phyloP scores from a whole-genome alignment of 2,888 invertebrate species.

The Microctonus aethiopoides region DNA sequence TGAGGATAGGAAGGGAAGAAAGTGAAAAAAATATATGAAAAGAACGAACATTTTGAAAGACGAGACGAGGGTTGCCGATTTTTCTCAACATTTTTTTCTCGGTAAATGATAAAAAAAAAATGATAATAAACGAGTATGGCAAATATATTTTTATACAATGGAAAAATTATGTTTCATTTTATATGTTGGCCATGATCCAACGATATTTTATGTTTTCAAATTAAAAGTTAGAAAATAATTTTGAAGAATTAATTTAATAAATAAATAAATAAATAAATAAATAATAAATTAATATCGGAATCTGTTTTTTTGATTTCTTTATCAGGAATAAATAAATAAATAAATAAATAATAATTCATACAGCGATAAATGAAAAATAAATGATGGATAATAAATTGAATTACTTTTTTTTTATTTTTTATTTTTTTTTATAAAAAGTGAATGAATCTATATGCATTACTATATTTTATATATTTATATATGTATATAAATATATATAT shows the following conservation, averaged over 20 bases:
- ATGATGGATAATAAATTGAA: neutral
- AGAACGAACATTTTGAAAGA: slow-evolving; percentile 21
- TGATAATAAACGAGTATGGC: neutral
- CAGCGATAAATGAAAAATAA: neutral
- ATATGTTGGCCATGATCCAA: neutral
- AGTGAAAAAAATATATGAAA: neutral
- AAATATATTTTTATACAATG: neutral
- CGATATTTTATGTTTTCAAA: neutral
- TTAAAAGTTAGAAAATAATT: neutral
- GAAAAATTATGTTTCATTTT: neutral
- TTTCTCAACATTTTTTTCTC: neutral
- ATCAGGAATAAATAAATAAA: too few species aligned
- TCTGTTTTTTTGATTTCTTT: too few species aligned
- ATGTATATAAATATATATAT: neutral
- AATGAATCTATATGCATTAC: too few species aligned
- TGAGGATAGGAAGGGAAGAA: slow-evolving; percentile 7
- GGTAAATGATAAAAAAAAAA: neutral
- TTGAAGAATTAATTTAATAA: neutral
- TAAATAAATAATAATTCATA: neutral
- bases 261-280: neutral
- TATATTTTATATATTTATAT: too few species aligned
- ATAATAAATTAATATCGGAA: too few species aligned
- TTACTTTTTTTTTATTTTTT: too few species aligned
- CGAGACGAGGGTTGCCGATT: slow-evolving; percentile 13
- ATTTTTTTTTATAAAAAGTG: neutral